Evolutionary conservation across 2,113 vertebrate genomes (phyloP), one percentile per base, ranked within the genome.

Genomic region (Solea senegalensis): DNA sequence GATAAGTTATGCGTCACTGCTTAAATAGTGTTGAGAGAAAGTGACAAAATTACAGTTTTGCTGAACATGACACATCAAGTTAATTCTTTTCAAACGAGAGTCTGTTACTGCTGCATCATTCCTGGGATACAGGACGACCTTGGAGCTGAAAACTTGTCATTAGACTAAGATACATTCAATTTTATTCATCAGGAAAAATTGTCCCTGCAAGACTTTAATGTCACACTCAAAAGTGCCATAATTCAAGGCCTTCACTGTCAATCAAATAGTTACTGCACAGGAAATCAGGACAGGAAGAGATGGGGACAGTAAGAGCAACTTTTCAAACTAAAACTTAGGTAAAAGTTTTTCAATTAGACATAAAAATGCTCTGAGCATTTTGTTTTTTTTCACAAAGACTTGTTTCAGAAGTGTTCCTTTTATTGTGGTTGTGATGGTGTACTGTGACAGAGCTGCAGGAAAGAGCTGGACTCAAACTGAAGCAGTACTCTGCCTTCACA

Each of bases 191-290:
- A 7, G 54, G 76, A 57, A 61, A 74, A 69, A 48, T 4, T 7
- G 57, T 76, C 71, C 64, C 63, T 1, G 61, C 5, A 45, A 73
- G 64, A 80, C 70, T 65, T 72, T 14, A 60, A 58, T 59, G 71
- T 76, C 74, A 45, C 39, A 48, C 4, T 14, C 53, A 68, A 7
- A 71, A 56, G 62, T 21, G 56, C 66, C 66, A 69, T 49, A 68
- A 63, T 43, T 62, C 56, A 16, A 57, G 51, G 67, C 67, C 5
- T 21, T 65, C 34, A 45, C 52, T 21, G 68, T 74, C 62, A 41
- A 15, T 81, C 66, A 79, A 68, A 71, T 5, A 39, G 71, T 54
- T 53, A 26, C 7, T 13, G n/a, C 44, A 49, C n/a, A 11, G n/a
- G 26, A 34, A 12, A 52, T 11, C 40, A 50, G 14, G 59, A 15